Evolutionary conservation across 2,888 invertebrate genomes (phyloP), one percentile per base, ranked within the genome.

Genomic region (Lathronympha strigana): DNA sequence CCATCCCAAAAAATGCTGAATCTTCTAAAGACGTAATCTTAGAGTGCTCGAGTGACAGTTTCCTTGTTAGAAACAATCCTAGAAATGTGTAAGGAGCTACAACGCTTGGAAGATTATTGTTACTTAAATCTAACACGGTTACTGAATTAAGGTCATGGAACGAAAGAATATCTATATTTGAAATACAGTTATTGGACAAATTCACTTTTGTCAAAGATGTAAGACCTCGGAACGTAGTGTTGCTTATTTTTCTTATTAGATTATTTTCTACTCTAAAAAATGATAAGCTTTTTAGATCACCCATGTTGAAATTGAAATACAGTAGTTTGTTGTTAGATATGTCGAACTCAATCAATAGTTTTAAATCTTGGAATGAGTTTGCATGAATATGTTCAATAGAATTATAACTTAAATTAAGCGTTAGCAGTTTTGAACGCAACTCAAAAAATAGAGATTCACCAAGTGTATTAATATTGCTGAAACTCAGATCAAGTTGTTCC

Each of bases 1-100:
- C 54, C 61, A 69, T 62, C 4, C 61, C 60, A n/a, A 53, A 66
- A 69, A 72, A 70, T 15, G 63, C 25, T n/a, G 66, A 8, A 62
- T 70, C 61, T 36, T 68, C 61, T 45, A 67, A 63, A 5, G 31
- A 38, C 31, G 28, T 49, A 4, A 67, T 38, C 49, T 57, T 58
- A n/a, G 67, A 64, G 19, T 66, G 51, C 19, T 43, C 57, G n/a
- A 72, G 49, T 40, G 40, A 28, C 11, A 72, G 61, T 15, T 38
- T 4, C 19, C 4, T 11, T n/a, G 70, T 57, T 4, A 60, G 19
- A 54, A 21, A 17, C 21, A 70, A 50, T 8, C 66, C 69, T 17
- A n/a, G 33, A 64, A 70, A 68, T 38, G 47, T 61, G 36, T 70
- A 11, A 8, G 57, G 11, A 8, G 49, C 57, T 33, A 72, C 13